phyloP scores from a whole-genome alignment of 2,113 vertebrate species.

The Zosterops borbonicus region DNA sequence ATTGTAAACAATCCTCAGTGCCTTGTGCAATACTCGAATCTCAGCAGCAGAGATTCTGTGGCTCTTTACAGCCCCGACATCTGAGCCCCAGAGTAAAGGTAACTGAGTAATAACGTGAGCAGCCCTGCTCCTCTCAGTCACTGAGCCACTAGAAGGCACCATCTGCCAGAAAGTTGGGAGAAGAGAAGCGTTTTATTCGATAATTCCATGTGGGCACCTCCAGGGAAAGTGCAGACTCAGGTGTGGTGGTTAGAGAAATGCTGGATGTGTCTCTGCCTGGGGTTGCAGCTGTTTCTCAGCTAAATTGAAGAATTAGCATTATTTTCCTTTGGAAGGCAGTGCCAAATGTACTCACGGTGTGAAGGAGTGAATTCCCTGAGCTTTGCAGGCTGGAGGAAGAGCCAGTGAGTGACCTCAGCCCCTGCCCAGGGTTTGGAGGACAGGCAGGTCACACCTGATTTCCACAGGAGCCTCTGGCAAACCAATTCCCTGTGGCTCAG shows the following conservation, averaged over 20 bases:
- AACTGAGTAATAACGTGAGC: not conserved
- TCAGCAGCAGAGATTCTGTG: not conserved
- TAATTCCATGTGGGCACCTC: not conserved
- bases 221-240: fast-evolving
- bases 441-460: not conserved
- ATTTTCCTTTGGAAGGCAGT: not conserved
- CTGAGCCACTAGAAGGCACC: conserved; percentile 64
- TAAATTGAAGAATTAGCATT: fast-evolving
- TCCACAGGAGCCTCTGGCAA: not conserved
- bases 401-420: not conserved
- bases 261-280: not conserved
- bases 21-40: not conserved
- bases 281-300: not conserved
- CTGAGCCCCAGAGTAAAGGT: not conserved
- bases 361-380: not conserved
- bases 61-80: not conserved
- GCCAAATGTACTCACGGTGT: fast-evolving
- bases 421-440: too few relatives aligned
- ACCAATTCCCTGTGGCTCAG: not conserved
- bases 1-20: not conserved
- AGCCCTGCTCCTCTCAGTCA: not conserved
- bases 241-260: not conserved
- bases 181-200: not conserved
- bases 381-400: not conserved
- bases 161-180: not conserved